Conservation (phyloP, 2,797 vertebrate genomes). For the Sebastes iracundus region DNA sequence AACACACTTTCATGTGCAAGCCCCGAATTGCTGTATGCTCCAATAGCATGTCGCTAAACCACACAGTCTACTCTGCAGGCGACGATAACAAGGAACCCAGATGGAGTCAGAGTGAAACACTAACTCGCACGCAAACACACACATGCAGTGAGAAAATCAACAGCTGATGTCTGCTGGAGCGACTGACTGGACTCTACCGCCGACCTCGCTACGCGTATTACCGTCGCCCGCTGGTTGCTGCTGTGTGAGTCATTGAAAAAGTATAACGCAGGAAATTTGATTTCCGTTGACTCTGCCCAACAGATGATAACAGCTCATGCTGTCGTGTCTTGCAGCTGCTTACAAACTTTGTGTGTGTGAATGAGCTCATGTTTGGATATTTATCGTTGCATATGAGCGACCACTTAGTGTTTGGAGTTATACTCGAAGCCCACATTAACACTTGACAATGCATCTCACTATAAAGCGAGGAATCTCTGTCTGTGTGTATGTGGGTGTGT, state of each 20-base stretch:
- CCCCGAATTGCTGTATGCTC: not conserved
- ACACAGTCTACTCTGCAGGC: not conserved
- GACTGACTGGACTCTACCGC: constrained; percentile 32
- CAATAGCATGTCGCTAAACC: not conserved
- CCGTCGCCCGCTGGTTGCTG: constrained; percentile 18
- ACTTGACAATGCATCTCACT: not conserved
- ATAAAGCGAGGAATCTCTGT: not conserved
- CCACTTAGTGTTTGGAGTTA: not conserved
- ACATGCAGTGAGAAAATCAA: constrained; percentile 48
- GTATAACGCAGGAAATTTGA: constrained; percentile 54
- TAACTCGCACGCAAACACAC: not conserved
- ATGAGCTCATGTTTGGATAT: constrained; percentile 9
- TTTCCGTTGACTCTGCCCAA: constrained; percentile 61
- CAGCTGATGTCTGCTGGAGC: constrained; percentile 71
- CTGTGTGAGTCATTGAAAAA: constrained; percentile 48
- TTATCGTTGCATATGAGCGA: not conserved
- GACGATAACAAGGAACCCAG: not conserved
- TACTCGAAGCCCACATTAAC: not conserved
- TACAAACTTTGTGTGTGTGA: constrained; percentile 28
- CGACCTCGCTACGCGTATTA: constrained; percentile 30
- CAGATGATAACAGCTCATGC: constrained; percentile 41
- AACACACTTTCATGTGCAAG: not conserved
- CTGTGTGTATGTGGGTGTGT: not conserved
- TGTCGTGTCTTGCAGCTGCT: constrained; percentile 65
- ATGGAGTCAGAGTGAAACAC: not conserved